Evolutionary conservation across 2,888 invertebrate species (phyloP), one percentile per base, ranked within the genome.

Genomic region (Polia nebulosa): DNA sequence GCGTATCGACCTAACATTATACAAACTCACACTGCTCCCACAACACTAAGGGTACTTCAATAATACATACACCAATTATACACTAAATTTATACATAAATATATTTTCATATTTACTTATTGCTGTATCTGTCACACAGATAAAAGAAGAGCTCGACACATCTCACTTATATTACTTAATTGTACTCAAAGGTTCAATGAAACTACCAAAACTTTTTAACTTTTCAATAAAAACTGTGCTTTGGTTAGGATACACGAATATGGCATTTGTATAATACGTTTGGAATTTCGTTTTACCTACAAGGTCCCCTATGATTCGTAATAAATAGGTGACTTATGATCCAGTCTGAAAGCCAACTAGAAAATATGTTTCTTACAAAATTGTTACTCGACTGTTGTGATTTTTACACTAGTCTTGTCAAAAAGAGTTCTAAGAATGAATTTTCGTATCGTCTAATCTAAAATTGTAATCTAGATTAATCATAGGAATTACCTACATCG

Each of bases 111-210:
- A 76, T 73, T 75, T 71, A 76, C 86, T 94, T 95, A 95, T 95
- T 95, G 95, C 95, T 95, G 94, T 90, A 87, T 94, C 95, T 94
- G 94, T 94, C 90, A 91, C 88, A 94, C 94, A 95, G 94, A 94
- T 90, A 89, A 89, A 89, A 83, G 87, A 91, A 89, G 93, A 94
- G 93, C 95, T 94, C 93, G 90, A 90, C 90, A 88, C 78, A 89
- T 94, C 92, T 94, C 92, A 94, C 93, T 92, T 92, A 91, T 65
- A 82, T 89, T 92, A 93, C 91, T 88, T 87, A 90, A 80, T 89
- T 88, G 87, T 89, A 89, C 88, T 87, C 72, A 69, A 78, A 84
- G 83, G 84, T 85, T 72, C 62, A 81, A 80, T 75, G 60, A 78
- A 74, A 59, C 68, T 73, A 83, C 73, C 60, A 73, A 83, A 82